Evolutionary conservation across 2,113 vertebrate genomes (phyloP), one percentile per base, ranked within the genome.

Genomic region (Baryphthengus martii): DNA sequence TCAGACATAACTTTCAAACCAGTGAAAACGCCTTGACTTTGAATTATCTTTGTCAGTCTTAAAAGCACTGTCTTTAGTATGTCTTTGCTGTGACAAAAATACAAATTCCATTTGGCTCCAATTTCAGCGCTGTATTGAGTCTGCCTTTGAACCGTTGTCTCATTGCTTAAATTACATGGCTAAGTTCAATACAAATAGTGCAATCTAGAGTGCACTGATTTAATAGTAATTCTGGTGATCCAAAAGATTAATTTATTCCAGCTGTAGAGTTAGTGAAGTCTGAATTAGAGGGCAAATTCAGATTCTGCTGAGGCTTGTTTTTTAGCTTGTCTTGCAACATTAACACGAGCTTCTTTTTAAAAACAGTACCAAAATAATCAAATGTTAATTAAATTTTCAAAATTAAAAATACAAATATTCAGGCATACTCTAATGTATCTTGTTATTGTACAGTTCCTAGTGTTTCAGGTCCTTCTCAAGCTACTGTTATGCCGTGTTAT

Each of bases 171-270:
- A 61, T 94, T 76, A 44, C 55, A 40, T 47, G 47, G 26, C 47
- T 29, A 44, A 85, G n/a, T 80, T 88, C 53, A 80, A 3, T 61
- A 55, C 58, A 55, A 35, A 31, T 25, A 53, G 62, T 66, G 58
- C 50, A 67, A 13, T 62, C 42, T 59, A 55, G 50, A 83, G 72
- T 65, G 47, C 47, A 16, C 29, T 74, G 92, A 71, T 93, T 80
- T 88, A 79, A 70, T 39, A 78, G 65, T 59, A 52, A n/a, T 85
- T 88, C 40, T 58, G 70, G 76, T 66, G 79, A 88, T 85, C 39
- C 63, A 81, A 62, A 52, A 80, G 31, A 76, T 89, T 84, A 66
- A 86, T 90, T 80, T 90, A 45, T 87, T 92, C 72, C 79, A 93
- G 58, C 59, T 92, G 65, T 76, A 49, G 50, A 40, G 40, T 81